Conservation (phyloP, 2,797 vertebrate species). For the Anabacerthia variegaticeps region DNA sequence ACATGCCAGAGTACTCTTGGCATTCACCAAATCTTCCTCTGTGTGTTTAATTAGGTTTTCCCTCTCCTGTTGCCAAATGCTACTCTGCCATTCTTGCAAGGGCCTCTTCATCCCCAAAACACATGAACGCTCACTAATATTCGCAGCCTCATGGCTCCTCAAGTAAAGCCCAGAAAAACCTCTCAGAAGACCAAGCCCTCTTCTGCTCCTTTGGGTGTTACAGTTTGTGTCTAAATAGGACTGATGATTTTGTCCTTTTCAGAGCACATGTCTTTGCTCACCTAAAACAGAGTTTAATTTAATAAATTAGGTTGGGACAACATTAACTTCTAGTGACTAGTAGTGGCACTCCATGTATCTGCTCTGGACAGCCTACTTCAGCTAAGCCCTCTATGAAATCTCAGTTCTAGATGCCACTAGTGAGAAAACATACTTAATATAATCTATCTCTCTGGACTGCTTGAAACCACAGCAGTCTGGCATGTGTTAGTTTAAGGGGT, state of each 20-base stretch:
- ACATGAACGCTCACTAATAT: neutral
- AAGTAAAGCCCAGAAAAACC: neutral
- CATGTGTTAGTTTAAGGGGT: neutral
- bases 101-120: neutral
- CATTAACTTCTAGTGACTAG: slow-evolving; percentile 1
- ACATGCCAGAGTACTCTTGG: neutral
- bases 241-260: neutral
- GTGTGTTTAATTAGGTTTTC: neutral
- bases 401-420: neutral
- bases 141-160: neutral
- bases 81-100: neutral
- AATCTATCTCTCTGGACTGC: neutral
- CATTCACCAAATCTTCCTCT: neutral
- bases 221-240: neutral
- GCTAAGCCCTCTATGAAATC: slow-evolving; percentile 19
- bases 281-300: slow-evolving; percentile 29
- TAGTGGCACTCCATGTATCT: neutral
- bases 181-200: neutral
- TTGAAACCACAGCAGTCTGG: neutral
- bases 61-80: neutral
- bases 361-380: neutral
- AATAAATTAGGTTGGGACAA: slow-evolving; percentile 50
- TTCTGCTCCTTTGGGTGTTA: neutral
- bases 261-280: neutral
- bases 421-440: neutral